Conservation (phyloP, 1,140 invertebrate species). For the Sweltsa coloradensis region DNA sequence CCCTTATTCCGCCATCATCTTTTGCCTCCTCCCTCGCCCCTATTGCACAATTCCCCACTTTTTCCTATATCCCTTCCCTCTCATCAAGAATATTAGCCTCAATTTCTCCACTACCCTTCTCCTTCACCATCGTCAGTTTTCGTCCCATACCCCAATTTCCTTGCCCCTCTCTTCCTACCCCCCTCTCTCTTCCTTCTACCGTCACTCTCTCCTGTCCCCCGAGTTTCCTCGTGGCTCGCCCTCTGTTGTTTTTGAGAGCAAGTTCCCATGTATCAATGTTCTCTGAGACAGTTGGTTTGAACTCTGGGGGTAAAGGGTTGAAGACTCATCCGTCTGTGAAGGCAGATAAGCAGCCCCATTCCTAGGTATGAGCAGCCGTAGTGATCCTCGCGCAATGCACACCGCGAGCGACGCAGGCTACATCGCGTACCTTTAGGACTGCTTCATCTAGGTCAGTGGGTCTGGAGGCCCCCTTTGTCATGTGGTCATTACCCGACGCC, state of each 20-base stretch:
- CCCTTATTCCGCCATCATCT: not conserved
- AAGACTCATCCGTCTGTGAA: not conserved
- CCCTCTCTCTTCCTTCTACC: not conserved
- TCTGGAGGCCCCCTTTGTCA: not conserved
- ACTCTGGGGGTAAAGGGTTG: not conserved
- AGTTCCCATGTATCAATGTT: no score
- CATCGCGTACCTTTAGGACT: not conserved
- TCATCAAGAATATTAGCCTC: not conserved
- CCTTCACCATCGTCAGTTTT: not conserved
- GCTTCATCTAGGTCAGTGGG: conserved; percentile 3
- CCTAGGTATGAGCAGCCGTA: not conserved
- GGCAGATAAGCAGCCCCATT: not conserved
- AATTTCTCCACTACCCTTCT: not conserved
- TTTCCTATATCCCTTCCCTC: not conserved
- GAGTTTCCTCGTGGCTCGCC: not conserved
- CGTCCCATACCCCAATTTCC: not conserved
- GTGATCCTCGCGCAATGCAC: not conserved
- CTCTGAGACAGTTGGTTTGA: not conserved
- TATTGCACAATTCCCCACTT: not conserved
- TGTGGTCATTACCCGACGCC: conserved; percentile 1
- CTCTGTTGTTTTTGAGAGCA: no score
- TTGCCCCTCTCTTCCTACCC: not conserved
- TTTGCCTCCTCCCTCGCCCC: not conserved
- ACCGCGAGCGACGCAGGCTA: not conserved
- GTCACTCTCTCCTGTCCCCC: not conserved